Evolutionary conservation across 2,797 vertebrate species (phyloP), one percentile per base, ranked within the genome.

Genomic region (Echeneis naucrates): DNA sequence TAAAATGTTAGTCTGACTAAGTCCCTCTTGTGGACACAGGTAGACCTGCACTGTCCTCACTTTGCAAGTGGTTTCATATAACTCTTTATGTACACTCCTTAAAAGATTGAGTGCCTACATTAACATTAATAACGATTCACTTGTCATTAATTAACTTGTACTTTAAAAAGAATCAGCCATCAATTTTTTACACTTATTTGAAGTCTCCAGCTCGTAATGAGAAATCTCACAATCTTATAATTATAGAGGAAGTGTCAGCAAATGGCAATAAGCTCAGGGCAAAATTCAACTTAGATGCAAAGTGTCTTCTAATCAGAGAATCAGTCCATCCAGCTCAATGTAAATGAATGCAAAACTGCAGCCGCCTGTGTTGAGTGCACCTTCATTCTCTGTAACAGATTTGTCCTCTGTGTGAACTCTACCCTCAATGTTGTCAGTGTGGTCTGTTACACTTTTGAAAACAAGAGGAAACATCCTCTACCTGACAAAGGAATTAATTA

Each of bases 331-430:
- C 78, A 81, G 62, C 79, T 85, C 81, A 74, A 92, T 93, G 92
- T 89, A 93, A 94, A 94, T 91, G 33, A 86, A 94, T 94, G 92
- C 89, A 93, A 93, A 93, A 82, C 69, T 66, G 77, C 76, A 84
- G 83, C 59, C 56, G 78, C 65, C 56, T 8, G 2, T 58, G 78
- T 73, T 75, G 24, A 37, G 61, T 64, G 63, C 45, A 51, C 37
- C 66, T 72, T 83, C 79, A 75, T 59, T 77, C 86, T 77, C 78
- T 80, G 73, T 59, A 80, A 86, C 72, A 83, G 75, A 86, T 87
- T 72, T 94, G 93, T 88, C 93, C 94, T 89, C 78, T 86, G 77
- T 47, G 64, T 94, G 92, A 95, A 94, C 94, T 90, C 89, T 87
- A 87, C 84, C 84, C 86, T 87, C 83, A 57, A 33, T 74, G 70